A percentile compares a stretch with the other conserved stretches of the same genome.
These are phyloP conservation scores for Cataglyphis altisquamis DNA, from an alignment of 2,888 invertebrate species.

Conservation along the genomic window DNA sequence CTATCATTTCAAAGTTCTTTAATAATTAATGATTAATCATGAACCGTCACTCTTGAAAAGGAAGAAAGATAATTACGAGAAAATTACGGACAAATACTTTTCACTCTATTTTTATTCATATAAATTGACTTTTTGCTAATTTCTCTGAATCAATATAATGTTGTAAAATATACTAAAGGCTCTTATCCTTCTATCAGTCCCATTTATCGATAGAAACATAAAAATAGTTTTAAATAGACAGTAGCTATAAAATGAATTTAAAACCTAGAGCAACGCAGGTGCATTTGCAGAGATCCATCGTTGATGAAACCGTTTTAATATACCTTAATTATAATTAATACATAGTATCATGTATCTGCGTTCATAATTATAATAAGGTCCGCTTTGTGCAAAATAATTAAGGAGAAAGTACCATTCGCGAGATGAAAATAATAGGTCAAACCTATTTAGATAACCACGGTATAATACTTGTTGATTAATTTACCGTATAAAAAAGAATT, in stretches of 20 bases:
- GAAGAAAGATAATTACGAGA: not conserved
- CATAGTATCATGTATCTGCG: not conserved
- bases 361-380: not conserved
- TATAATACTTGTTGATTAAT: constrained; percentile 13
- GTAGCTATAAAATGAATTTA: constrained; percentile 8
- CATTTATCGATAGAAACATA: not conserved
- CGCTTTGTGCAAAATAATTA: not conserved
- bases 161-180: constrained; percentile 22
- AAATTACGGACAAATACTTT: not conserved
- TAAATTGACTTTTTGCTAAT: constrained; percentile 13
- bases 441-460: not conserved
- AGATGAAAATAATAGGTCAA: not conserved
- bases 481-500: not conserved
- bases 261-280: not conserved
- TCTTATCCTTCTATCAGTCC: not conserved
- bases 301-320: constrained; percentile 6
- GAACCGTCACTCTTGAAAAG: not conserved
- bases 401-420: not conserved
- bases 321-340: constrained; percentile 1
- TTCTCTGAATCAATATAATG: constrained; percentile 7
- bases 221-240: constrained; percentile 29
- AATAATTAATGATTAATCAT: not conserved
- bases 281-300: constrained; percentile 14
- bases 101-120: not conserved
- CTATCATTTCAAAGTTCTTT: not conserved